A percentile compares a stretch with the other conserved stretches of the same genome.
phyloP scores from a whole-genome alignment of 2,797 vertebrate genomes.

The Nyctalus aviator region DNA sequence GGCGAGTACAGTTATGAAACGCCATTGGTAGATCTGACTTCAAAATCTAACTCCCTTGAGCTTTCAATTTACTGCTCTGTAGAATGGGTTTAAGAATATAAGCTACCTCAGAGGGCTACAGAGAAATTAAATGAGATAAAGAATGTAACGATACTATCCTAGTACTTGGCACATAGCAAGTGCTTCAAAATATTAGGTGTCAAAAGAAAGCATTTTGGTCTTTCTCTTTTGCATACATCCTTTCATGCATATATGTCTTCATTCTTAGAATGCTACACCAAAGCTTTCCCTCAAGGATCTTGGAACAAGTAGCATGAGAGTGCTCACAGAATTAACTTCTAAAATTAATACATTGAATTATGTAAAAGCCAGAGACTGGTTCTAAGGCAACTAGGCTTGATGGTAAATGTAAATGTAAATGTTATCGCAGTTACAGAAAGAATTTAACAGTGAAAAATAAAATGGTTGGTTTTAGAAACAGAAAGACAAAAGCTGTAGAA shows the following conservation, averaged over 20 bases:
- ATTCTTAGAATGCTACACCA: not conserved
- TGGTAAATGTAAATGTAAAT: constrained; percentile 13
- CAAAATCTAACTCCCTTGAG: constrained; percentile 20
- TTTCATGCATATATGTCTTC: not conserved
- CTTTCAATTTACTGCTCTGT: constrained; percentile 14
- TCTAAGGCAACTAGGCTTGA: not conserved
- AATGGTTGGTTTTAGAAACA: not conserved
- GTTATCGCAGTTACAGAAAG: not conserved
- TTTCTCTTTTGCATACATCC: constrained; percentile 18
- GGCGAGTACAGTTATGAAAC: not conserved
- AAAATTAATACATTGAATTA: constrained; percentile 57
- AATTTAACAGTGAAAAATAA: not conserved
- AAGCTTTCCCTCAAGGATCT: constrained; percentile 10
- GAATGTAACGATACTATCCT: constrained; percentile 1
- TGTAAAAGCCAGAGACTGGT: not conserved
- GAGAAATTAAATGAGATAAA: constrained; percentile 29
- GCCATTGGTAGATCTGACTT: not conserved
- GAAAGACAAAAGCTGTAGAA: constrained; percentile 35
- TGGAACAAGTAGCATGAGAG: not conserved
- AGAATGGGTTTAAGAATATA: not conserved
- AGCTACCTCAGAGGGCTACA: not conserved
- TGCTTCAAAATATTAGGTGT: constrained; percentile 8
- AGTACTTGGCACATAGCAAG: not conserved
- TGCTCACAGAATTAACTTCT: constrained; percentile 23
- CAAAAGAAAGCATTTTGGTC: constrained; percentile 40